Base-by-base conservation (phyloP, 2,797 vertebrate genomes). In the Characodon lateralis region DNA sequence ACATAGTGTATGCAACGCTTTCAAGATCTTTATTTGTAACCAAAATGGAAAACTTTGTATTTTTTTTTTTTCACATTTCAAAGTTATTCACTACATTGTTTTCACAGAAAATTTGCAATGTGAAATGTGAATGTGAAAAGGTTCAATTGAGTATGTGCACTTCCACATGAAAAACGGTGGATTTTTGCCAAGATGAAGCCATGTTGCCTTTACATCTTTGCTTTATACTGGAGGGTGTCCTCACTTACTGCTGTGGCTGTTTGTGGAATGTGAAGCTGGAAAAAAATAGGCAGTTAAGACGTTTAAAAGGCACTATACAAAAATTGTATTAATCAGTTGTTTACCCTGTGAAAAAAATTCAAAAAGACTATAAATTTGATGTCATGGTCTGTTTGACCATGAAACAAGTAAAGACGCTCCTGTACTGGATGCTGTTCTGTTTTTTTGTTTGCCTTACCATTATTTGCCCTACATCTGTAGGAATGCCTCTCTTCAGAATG, bases 321-420 rank as follows among this genome's bases (percentile, higher is more conserved):
- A 82, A 78, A 85, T 76, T 74, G 24, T 71, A 79, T 84, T 82
- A 85, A 90, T 89, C 79, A 71, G 56, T 85, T 86, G 53, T 84
- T 89, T 72, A 66, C 74, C 72, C 72, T 75, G 10, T 26, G 78
- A 78, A 74, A 1, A 80, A 72, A 9, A 78, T 50, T 55, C 71
- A 22, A 26, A 73, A 79, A 84, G 73, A 75, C 69, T 81, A 78
- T 41, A 77, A 81, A 9, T n/a, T 48, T 24, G 26, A 66, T 76
- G 59, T 72, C 80, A 65, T 73, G 80, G 76, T 84, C 71, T 70
- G 75, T 81, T 81, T 78, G 81, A 84, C 72, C 28, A 31, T 77
- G 85, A 84, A 73, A 1, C 50, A 74, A 77, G 74, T 35, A 84
- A 80, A 86, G 81, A 55, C 77, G 69, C 59, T 24, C 26, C 65